Evolutionary conservation across 1,140 invertebrate genomes (phyloP).

Genomic region (Drosophila obscura): DNA sequence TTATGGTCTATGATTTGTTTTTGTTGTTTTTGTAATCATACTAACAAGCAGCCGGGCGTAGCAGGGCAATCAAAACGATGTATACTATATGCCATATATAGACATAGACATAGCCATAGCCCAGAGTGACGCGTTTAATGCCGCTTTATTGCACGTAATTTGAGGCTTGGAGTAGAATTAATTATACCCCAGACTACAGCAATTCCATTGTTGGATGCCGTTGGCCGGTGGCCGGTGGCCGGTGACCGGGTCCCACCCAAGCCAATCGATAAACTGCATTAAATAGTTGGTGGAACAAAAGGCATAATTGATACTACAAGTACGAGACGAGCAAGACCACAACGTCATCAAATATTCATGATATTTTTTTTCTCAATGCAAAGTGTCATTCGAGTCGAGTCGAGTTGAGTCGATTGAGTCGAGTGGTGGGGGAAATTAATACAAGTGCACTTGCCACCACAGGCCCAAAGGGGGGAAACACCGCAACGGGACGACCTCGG

Average conservation of each 20-base stretch:
- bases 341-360: slow-evolving; percentile 32
- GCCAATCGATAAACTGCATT: slow-evolving; percentile 42
- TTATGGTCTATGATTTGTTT: neutral
- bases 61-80: no score
- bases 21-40: slow-evolving; percentile 5
- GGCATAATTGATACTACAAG: slow-evolving; percentile 20
- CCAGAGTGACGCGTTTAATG: neutral
- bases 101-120: neutral
- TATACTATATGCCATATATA: no score
- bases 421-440: slow-evolving; percentile 4
- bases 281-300: neutral
- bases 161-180: neutral
- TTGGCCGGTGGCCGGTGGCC: no score
- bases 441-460: slow-evolving; percentile 20
- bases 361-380: slow-evolving; percentile 27
- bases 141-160: slow-evolving; percentile 18
- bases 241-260: neutral
- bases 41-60: slow-evolving; percentile 10
- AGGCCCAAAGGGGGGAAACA: neutral
- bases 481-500: slow-evolving; percentile 21
- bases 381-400: slow-evolving; percentile 32
- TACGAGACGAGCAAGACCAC: slow-evolving; percentile 3
- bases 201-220: no score
- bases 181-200: slow-evolving; percentile 7
- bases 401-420: neutral